phyloP scores from a whole-genome alignment of 2,888 invertebrate genomes.

The Thymelicus acteon region DNA sequence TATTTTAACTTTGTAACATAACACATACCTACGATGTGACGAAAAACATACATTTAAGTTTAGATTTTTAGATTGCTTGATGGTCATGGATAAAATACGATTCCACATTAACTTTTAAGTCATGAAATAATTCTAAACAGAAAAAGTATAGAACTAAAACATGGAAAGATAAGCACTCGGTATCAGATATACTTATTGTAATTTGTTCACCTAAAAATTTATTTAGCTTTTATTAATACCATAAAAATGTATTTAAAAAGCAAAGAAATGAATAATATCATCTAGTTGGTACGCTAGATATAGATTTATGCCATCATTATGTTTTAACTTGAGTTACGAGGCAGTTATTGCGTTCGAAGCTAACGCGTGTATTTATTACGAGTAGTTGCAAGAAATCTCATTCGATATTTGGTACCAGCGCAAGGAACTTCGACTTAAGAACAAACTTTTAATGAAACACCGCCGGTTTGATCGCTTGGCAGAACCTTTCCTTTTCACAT shows the following conservation, averaged over 20 bases:
- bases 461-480: slow-evolving; percentile 59
- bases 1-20: too few relatives aligned
- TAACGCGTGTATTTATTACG: slow-evolving; percentile 33
- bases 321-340: slow-evolving; percentile 36
- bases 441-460: slow-evolving; percentile 80
- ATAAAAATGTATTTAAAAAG: not conserved
- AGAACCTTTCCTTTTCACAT: slow-evolving; percentile 49
- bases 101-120: too few relatives aligned
- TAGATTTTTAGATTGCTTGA: too few relatives aligned
- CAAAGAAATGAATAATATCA: not conserved
- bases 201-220: too few relatives aligned
- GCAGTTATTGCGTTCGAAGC: slow-evolving; percentile 34
- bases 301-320: slow-evolving; percentile 32
- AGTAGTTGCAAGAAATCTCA: slow-evolving; percentile 63
- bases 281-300: slow-evolving; percentile 13
- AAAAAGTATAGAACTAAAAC: too few relatives aligned
- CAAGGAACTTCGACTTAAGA: slow-evolving; percentile 69
- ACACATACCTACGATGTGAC: too few relatives aligned
- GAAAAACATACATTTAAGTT: too few relatives aligned
- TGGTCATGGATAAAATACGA: too few relatives aligned
- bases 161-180: too few relatives aligned
- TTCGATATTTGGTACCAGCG: slow-evolving; percentile 60
- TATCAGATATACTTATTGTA: too few relatives aligned
- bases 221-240: not conserved
- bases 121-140: too few relatives aligned